Conservation (phyloP, 2,113 vertebrate genomes). For the Hippocampus barbouri region DNA sequence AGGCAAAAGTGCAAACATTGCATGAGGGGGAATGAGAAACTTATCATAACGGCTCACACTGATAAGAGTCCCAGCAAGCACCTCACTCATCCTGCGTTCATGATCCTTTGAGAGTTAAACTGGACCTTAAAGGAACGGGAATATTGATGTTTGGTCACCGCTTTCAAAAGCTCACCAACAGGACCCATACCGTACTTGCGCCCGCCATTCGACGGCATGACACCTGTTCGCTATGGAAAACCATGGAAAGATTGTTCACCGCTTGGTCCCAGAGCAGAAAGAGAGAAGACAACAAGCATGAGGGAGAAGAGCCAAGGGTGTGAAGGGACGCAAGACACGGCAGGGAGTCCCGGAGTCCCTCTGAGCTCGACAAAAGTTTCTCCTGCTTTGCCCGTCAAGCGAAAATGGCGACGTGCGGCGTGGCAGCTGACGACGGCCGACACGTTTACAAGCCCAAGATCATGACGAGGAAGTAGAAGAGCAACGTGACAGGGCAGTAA, state of each 20-base stretch:
- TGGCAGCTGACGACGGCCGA: constrained; percentile 52
- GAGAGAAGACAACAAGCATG: constrained; percentile 19
- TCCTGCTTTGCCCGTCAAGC: constrained; percentile 42
- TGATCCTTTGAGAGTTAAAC: constrained; percentile 19
- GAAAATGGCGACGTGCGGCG: constrained; percentile 67
- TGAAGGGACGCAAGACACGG: constrained; percentile 26
- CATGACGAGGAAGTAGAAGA: constrained; percentile 32
- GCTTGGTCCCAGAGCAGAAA: constrained; percentile 30
- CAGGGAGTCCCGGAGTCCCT: constrained; percentile 36
- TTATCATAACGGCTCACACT: not conserved
- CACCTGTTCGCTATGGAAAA: constrained; percentile 56
- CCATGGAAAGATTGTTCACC: constrained; percentile 32
- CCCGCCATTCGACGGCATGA: constrained; percentile 38
- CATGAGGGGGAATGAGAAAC: constrained; percentile 4
- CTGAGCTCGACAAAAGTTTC: constrained; percentile 56
- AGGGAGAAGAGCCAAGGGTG: constrained; percentile 17
- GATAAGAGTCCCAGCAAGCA: constrained; percentile 30
- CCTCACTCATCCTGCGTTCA: constrained; percentile 13
- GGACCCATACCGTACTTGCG: constrained; percentile 23
- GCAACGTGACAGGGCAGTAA: constrained; percentile 33
- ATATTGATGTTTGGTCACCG: constrained; percentile 14
- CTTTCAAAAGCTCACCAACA: constrained; percentile 22
- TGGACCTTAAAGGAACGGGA: constrained; percentile 29
- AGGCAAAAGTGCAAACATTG: constrained; percentile 23
- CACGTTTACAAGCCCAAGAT: constrained; percentile 45